These are phyloP conservation scores for Leptopilina syphax DNA, from an alignment of 2,888 invertebrate genomes.

Conservation along the genomic window DNA sequence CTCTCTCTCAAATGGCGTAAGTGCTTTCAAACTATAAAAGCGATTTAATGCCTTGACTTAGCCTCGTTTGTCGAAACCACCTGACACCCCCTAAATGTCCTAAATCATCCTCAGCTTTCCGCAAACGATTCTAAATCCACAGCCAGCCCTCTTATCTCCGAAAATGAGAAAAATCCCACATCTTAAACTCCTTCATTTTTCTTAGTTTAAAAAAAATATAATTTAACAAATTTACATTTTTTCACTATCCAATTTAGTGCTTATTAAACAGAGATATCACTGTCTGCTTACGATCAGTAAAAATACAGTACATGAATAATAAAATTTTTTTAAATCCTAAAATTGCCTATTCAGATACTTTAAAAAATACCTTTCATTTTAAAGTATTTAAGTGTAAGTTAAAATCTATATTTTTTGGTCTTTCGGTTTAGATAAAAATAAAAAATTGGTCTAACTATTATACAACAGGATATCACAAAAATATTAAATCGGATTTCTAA, in stretches of 20 bases:
- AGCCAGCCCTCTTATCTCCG: not conserved
- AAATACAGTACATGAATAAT: too few species aligned
- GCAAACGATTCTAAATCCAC: constrained; percentile 24
- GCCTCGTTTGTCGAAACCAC: constrained; percentile 16
- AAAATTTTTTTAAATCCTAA: too few species aligned
- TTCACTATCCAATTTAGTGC: too few species aligned
- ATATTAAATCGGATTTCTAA: too few species aligned
- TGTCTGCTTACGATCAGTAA: too few species aligned
- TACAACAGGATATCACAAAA: too few species aligned
- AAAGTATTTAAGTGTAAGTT: too few species aligned
- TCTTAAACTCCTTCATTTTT: not conserved
- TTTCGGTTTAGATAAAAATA: too few species aligned
- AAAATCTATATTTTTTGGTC: too few species aligned
- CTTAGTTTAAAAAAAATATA: not conserved
- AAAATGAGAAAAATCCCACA: not conserved
- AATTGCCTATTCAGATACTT: not conserved
- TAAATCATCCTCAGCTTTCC: constrained; percentile 24
- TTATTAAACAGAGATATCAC: too few species aligned
- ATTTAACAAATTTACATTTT: not conserved
- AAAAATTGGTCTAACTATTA: too few species aligned
- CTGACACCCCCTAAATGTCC: constrained; percentile 11
- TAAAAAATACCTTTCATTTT: not conserved
- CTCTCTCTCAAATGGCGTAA: not conserved
- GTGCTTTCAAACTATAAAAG: constrained; percentile 12
- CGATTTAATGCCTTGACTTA: constrained; percentile 6